Evolutionary conservation across 1,140 invertebrate species (phyloP).

Genomic region (Battus philenor): DNA sequence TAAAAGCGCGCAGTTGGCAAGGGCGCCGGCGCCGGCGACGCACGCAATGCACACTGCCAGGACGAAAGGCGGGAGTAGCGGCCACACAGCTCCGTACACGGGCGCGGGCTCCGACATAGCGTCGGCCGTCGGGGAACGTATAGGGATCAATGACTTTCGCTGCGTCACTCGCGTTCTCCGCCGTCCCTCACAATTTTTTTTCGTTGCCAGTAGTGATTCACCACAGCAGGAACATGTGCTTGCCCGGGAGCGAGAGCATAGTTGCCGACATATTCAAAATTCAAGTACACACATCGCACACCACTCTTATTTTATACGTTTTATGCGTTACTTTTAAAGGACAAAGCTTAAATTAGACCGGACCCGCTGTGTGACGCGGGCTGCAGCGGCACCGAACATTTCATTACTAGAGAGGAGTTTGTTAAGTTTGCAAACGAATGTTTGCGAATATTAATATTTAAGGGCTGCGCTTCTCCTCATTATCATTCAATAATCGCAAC

Average conservation of each 20-base stretch:
- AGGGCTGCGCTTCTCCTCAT: constrained; percentile 36
- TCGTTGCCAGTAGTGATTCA: constrained; percentile 59
- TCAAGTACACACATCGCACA: constrained; percentile 13
- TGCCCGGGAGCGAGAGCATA: constrained; percentile 27
- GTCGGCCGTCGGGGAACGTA: constrained; percentile 53
- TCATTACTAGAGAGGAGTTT: constrained; percentile 12
- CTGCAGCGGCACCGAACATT: constrained; percentile 5
- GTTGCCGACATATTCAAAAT: constrained; percentile 1
- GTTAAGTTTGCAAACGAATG: constrained; percentile 13
- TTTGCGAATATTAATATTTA: constrained; percentile 32
- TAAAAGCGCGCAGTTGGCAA: constrained; percentile 53
- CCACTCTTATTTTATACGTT: neutral
- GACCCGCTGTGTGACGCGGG: constrained; percentile 4
- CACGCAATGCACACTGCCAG: constrained; percentile 45
- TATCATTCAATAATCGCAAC: constrained; percentile 51
- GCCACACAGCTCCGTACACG: constrained; percentile 15
- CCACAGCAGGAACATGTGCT: constrained; percentile 51
- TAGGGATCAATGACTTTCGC: constrained; percentile 66
- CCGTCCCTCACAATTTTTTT: constrained; percentile 52
- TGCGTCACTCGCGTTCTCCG: constrained; percentile 63
- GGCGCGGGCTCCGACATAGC: constrained; percentile 48
- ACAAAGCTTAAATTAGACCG: constrained; percentile 2
- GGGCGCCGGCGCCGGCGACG: constrained; percentile 51
- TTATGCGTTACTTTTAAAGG: neutral
- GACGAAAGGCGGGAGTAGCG: constrained; percentile 50